Evolutionary conservation across 2,888 invertebrate genomes (phyloP), one percentile per base, ranked within the genome.

Genomic region (Volucella inflata): DNA sequence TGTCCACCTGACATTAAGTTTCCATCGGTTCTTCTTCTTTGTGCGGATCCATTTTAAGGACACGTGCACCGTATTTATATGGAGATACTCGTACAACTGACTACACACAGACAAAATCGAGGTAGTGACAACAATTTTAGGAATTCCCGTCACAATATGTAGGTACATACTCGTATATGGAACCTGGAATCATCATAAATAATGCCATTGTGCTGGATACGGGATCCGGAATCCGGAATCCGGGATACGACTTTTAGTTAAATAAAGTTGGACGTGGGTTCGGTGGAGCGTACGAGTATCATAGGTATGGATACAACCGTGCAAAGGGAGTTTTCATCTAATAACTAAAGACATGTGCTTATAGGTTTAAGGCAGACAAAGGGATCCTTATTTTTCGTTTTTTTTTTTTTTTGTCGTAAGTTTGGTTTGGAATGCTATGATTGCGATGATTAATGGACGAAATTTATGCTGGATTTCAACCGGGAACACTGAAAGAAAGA

Each of bases 1-100:
- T 83, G 82, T 74, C 82, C 72, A 62, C 70, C 70, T 62, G 70
- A 64, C 62, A 68, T 70, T 1, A 38, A 40, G 53, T 50, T 71
- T 50, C 42, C 53, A 38, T 60, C n/a, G n/a, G n/a, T n/a, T n/a
- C n/a, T n/a, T n/a, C 36, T 17, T 12, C 10, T 21, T 3, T 1
- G 2, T 14, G 1, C 4, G 21, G 21, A 21, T 21, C 1, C 21
- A 2, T 30, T 30, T 30, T 6, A 0, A 30, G 30, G 30, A 30
- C n/a, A 44, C 10, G 11, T 12, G 6, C 30, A 12, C 16, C 10
- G 48, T 38, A 48, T 12, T 50, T 42, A 30, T 30, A 8, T 11
- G 11, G 38, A 10, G n/a, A 36, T 16, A 71, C 21, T 48, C 11
- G 21, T 8, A 16, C 12, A 48, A 3, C 6, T 11, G 14, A 36